Conservation (phyloP, 2,113 vertebrate species). For the Danionella cerebrum region DNA sequence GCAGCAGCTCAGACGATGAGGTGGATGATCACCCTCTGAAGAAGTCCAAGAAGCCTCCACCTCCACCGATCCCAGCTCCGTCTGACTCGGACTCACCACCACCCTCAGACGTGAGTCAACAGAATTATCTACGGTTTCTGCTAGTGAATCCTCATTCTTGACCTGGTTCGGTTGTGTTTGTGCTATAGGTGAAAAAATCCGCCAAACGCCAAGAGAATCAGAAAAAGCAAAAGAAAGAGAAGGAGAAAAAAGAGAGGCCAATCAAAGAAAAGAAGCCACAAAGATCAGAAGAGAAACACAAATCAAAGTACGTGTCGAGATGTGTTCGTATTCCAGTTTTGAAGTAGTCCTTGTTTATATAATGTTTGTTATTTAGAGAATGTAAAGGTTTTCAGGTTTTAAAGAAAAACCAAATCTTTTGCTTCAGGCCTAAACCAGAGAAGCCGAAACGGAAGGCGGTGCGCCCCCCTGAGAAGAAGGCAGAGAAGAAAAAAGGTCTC, state of each 20-base stretch:
- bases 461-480: conserved; percentile 65
- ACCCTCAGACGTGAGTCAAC: conserved; percentile 48
- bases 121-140: neutral
- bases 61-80: conserved; percentile 65
- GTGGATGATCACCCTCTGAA: conserved; percentile 70
- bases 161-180: neutral
- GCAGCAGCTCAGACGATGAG: conserved; percentile 71
- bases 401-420: conserved; percentile 3
- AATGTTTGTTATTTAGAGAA: no score
- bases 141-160: neutral
- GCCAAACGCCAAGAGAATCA: conserved; percentile 67
- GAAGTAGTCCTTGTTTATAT: no score
- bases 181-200: conserved; percentile 71
- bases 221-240: conserved; percentile 80
- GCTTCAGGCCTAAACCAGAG: conserved; percentile 72
- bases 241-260: conserved; percentile 60
- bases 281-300: conserved; percentile 72
- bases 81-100: conserved; percentile 76
- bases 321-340: conserved; percentile 27
- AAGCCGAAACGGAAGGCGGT: conserved; percentile 77
- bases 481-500: conserved; percentile 87
- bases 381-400: no score
- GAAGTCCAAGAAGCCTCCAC: conserved; percentile 76
- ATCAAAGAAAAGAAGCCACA: conserved; percentile 58
- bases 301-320: conserved; percentile 77